A percentile compares a stretch with the other conserved stretches of the same genome.
phyloP scores from a whole-genome alignment of 1,140 invertebrate genomes.

The Drosophila pandora region DNA sequence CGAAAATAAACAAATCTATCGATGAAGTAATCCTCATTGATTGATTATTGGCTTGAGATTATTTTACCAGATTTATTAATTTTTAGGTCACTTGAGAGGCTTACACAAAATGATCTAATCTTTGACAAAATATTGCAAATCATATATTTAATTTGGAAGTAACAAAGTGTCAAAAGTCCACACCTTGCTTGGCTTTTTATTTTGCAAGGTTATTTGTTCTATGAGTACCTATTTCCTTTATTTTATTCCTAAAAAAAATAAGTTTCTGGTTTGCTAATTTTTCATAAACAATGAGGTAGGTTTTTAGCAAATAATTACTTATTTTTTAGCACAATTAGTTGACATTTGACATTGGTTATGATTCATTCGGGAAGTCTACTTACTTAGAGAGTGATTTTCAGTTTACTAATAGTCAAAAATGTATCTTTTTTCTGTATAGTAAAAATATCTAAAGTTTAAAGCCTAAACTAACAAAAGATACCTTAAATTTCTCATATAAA shows the following conservation, averaged over 20 bases:
- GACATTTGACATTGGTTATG: background rate
- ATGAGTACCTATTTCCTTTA: background rate
- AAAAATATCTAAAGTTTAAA: no score
- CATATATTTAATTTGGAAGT: background rate
- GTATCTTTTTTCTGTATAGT: no score
- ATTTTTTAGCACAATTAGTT: background rate
- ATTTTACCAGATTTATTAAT: no score
- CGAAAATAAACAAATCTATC: constrained; percentile 12
- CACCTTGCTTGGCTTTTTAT: background rate
- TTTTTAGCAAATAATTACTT: background rate
- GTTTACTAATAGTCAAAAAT: no score
- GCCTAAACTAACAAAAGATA: no score
- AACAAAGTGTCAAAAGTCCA: constrained; percentile 2
- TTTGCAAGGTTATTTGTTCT: background rate
- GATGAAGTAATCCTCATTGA: background rate
- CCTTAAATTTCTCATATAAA: no score
- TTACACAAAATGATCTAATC: background rate
- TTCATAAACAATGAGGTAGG: background rate
- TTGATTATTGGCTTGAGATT: background rate
- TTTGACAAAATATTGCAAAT: background rate
- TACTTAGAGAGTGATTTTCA: no score
- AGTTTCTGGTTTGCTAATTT: background rate
- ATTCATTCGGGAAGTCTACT: background rate
- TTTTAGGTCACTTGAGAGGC: no score
- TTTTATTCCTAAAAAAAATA: background rate